Base-by-base conservation (phyloP, 2,888 invertebrate genomes). In the Drosophila atroscutellata region DNA sequence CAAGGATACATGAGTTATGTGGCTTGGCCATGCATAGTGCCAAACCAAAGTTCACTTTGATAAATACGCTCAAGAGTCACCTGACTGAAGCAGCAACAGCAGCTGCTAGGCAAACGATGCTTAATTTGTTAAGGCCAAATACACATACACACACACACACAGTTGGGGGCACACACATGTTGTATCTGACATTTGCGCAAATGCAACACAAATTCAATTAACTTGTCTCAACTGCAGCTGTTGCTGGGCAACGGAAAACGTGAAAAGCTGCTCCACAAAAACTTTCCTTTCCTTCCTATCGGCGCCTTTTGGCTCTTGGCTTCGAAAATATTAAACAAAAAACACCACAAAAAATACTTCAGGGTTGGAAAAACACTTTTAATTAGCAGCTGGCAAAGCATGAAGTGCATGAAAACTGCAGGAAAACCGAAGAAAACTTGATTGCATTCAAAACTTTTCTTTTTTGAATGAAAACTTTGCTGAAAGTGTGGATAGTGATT, bases 161-260 rank as follows among this genome's bases (percentile, higher is more conserved):
- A 47, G 20, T 20, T 20, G 45, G 13, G 13, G 13, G 13, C 60
- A 60, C 32, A 49, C 39, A 54, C 37, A 65, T 36, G 58, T 59
- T 70, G 70, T 72, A 64, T 72, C 69, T 63, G 77, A 64, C 74
- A 76, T 77, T 74, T 75, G 54, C 30, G 57, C 76, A 75, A 82
- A 58, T 85, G 79, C 83, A 78, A 66, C 83, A 75, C 58, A 83
- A 84, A 84, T 85, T 87, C 84, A 84, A 84, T 84, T 84, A 87
- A 76, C 82, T 75, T 68, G 68, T 55, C 85, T 58, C 66, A 28
- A 50, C 34, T 60, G 60, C 57, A 57, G 59, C 58, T 57, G 36
- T 28, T 75, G 72, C 56, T 67, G 72, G 77, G 84, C 73, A 72
- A 72, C 71, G 52, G 60, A 67, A 72, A 70, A 70, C 75, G 70